Evolutionary conservation across 1,140 invertebrate genomes (phyloP).

Genomic region (Stenopsyche tienmushanensis): DNA sequence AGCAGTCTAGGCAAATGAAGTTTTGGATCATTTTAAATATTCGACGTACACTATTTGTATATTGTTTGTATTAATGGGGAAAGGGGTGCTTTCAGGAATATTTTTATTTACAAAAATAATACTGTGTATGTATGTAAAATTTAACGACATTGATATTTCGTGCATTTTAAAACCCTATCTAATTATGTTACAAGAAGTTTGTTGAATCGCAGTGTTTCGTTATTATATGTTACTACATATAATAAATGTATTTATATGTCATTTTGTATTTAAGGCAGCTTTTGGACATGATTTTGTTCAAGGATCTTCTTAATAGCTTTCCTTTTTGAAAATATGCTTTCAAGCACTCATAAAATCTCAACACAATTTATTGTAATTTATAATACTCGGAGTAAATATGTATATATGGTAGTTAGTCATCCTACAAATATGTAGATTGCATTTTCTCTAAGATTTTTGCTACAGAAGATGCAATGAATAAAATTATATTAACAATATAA

Average conservation of each 20-base stretch:
- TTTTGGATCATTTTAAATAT: no score
- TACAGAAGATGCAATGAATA: slow-evolving; percentile 37
- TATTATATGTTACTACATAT: not conserved
- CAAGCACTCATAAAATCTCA: slow-evolving; percentile 12
- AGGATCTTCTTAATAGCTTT: not conserved
- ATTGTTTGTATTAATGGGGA: no score
- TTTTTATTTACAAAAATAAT: no score
- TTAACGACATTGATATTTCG: no score
- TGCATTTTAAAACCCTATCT: slow-evolving; percentile 14
- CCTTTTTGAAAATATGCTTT: not conserved
- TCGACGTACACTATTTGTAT: no score
- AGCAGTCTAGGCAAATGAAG: no score
- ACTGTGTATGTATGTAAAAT: no score
- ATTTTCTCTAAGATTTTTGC: slow-evolving; percentile 40
- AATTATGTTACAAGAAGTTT: no score
- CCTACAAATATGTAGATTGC: slow-evolving; percentile 40
- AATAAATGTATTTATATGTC: not conserved
- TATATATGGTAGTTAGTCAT: slow-evolving; percentile 40
- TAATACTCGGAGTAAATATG: slow-evolving; percentile 38
- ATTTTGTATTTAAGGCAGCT: slow-evolving; percentile 4
- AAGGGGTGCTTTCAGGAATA: no score
- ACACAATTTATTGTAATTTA: slow-evolving; percentile 19
- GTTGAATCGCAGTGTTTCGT: not conserved
- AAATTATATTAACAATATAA: slow-evolving; percentile 38
- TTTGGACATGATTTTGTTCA: not conserved